Conservation (phyloP, 2,113 vertebrate genomes). For the Chiloscyllium plagiosum region DNA sequence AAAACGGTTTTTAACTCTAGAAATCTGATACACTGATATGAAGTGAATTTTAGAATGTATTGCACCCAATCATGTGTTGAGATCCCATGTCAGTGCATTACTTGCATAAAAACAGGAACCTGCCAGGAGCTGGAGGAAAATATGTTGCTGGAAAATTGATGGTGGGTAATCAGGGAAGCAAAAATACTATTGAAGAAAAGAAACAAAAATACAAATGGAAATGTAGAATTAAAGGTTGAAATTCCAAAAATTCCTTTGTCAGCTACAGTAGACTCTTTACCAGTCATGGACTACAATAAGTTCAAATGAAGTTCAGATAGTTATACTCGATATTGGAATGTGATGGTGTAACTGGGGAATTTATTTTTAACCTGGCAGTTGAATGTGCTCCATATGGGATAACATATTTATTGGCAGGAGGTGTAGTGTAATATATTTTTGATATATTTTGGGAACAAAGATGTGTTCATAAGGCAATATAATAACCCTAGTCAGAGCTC, state of each 20-base stretch:
- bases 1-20: background rate
- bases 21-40: background rate
- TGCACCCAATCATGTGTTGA: no score
- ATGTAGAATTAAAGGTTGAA: background rate
- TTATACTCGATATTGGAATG: background rate
- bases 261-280: background rate
- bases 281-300: background rate
- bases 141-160: no score
- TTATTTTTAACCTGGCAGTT: background rate
- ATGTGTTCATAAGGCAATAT: background rate
- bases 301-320: background rate
- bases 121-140: background rate
- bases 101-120: background rate
- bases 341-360: background rate
- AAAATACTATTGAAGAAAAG: background rate
- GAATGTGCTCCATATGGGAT: background rate
- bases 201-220: background rate
- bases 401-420: background rate
- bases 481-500: background rate
- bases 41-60: background rate
- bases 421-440: background rate
- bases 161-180: background rate
- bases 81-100: background rate
- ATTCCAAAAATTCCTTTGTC: background rate
- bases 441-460: background rate